Percentiles rank a stretch among this genome's conserved stretches.
Evolutionary conservation across 2,113 vertebrate genomes (phyloP).

Genomic region (Pelodiscus sinensis): DNA sequence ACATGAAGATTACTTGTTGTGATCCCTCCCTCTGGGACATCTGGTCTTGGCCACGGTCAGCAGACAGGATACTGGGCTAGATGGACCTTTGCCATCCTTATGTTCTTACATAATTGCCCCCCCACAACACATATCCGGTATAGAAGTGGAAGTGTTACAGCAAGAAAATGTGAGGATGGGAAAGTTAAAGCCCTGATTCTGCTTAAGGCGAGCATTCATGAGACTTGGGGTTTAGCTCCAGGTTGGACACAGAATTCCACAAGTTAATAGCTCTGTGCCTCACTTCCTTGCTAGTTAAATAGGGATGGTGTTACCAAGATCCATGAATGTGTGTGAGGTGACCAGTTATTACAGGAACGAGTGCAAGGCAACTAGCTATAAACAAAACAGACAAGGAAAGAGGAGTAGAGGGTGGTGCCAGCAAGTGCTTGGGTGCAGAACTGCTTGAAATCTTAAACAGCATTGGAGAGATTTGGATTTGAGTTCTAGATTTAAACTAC

Average conservation of each 20-base stretch:
- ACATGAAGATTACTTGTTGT: too few species aligned
- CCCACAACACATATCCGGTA: neutral
- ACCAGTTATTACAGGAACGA: neutral
- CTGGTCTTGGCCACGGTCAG: too few species aligned
- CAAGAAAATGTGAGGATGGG: neutral
- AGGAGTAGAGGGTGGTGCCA: neutral
- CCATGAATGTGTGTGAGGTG: accelerated
- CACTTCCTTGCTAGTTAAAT: neutral
- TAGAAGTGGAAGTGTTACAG: neutral
- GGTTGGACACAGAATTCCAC: neutral
- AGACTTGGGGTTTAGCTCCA: neutral
- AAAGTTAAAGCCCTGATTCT: neutral
- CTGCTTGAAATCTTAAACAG: neutral
- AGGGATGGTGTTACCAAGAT: neutral
- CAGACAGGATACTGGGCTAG: too few species aligned
- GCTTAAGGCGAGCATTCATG: neutral
- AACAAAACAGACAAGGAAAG: neutral
- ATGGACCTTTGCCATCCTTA: too few species aligned
- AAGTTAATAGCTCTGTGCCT: neutral
- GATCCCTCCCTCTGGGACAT: too few species aligned
- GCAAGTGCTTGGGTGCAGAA: neutral
- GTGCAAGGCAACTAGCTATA: neutral
- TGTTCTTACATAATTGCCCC: too few species aligned
- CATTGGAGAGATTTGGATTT: neutral
- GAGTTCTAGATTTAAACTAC: neutral